These are phyloP conservation scores for Orius laevigatus DNA, from an alignment of 1,140 invertebrate genomes.

Conservation along the genomic window DNA sequence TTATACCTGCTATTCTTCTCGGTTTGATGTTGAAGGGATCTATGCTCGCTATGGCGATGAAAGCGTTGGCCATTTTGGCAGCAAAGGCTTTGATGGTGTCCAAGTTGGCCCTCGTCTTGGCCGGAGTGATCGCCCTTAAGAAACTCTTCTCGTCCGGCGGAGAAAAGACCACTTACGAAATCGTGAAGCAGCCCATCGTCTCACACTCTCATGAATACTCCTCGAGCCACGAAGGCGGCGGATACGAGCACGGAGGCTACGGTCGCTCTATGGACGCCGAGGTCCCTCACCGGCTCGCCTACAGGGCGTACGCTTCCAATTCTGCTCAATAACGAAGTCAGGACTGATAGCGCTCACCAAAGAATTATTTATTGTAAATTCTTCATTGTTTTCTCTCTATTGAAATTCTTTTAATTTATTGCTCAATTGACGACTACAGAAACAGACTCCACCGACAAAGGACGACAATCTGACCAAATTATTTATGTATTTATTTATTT, in stretches of 20 bases:
- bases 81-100: conserved; percentile 54
- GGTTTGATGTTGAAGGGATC: conserved; percentile 46
- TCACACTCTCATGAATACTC: conserved; percentile 59
- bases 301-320: conserved; percentile 9
- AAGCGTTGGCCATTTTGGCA: conserved; percentile 52
- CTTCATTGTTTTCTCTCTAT: no score
- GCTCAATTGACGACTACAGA: conserved; percentile 1
- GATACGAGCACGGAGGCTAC: conserved; percentile 31
- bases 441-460: no score
- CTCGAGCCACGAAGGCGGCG: conserved; percentile 48
- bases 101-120: conserved; percentile 57
- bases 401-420: conserved; percentile 8
- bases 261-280: conserved; percentile 22
- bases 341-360: no score
- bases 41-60: conserved; percentile 54
- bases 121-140: conserved; percentile 57
- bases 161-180: conserved; percentile 68
- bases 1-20: conserved; percentile 38
- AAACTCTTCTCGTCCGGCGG: conserved; percentile 42
- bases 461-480: no score
- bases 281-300: conserved; percentile 18
- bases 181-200: conserved; percentile 67
- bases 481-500: no score
- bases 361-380: no score
- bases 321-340: no score